Conservation (phyloP, 2,888 invertebrate genomes). For the Rapana venosa region DNA sequence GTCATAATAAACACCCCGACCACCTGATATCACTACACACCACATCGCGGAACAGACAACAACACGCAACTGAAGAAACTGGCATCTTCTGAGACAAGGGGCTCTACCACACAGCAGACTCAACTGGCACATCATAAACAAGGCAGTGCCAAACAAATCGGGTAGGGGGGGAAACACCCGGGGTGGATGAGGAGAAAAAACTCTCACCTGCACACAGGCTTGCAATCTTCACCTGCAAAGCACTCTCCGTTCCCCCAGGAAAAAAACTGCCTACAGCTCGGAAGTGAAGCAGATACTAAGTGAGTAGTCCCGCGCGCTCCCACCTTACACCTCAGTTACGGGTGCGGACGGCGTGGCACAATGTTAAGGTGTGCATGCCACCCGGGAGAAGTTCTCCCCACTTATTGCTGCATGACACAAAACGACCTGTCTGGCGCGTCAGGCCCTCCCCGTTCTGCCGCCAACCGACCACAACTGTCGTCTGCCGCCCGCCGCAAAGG, state of each 20-base stretch:
- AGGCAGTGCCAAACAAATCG: not conserved
- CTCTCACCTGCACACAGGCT: slow-evolving; percentile 15
- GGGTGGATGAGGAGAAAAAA: not conserved
- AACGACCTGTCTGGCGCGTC: slow-evolving; percentile 9
- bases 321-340: slow-evolving; percentile 18
- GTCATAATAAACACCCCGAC: too few species aligned
- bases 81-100: too few species aligned
- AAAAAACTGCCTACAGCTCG: not conserved
- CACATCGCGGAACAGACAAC: not conserved
- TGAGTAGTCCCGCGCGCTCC: slow-evolving; percentile 15
- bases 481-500: slow-evolving; percentile 21
- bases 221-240: not conserved
- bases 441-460: slow-evolving; percentile 6
- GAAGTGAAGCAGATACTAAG: not conserved
- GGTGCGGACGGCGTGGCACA: slow-evolving; percentile 1
- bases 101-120: not conserved
- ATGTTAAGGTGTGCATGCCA: slow-evolving; percentile 21
- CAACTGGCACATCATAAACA: slow-evolving; percentile 10
- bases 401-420: slow-evolving; percentile 6
- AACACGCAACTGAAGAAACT: not conserved
- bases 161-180: too few species aligned
- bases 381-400: not conserved
- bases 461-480: slow-evolving; percentile 31
- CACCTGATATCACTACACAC: too few species aligned
- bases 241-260: not conserved